Percentiles rank a stretch among this genome's conserved stretches.
These are phyloP conservation scores for Drosophila picticornis DNA, from an alignment of 2,888 invertebrate genomes.

Conservation along the genomic window DNA sequence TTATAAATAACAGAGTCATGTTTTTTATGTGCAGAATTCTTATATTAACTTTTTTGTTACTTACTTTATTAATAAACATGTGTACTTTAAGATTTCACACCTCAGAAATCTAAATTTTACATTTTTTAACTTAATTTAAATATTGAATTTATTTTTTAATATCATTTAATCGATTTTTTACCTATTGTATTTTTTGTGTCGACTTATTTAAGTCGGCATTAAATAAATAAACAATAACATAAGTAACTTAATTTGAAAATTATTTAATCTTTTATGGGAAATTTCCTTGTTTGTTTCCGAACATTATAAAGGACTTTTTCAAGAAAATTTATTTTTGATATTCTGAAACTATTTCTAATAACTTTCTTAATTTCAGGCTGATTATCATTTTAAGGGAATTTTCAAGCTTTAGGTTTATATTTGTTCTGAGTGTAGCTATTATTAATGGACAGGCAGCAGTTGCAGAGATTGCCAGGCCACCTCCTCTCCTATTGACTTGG, in stretches of 20 bases:
- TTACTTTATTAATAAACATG: not conserved
- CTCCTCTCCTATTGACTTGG: constrained; percentile 30
- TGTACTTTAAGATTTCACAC: not conserved
- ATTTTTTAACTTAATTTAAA: not conserved
- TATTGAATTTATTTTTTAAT: no score
- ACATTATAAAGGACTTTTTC: not conserved
- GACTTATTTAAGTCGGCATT: not conserved
- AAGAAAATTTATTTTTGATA: not conserved
- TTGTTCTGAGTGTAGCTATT: constrained; percentile 28
- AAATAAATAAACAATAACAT: not conserved
- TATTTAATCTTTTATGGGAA: not conserved
- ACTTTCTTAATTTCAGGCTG: not conserved
- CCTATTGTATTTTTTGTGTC: no score
- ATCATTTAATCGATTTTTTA: no score
- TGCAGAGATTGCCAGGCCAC: constrained; percentile 39
- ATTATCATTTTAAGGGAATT: not conserved
- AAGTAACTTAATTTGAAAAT: not conserved
- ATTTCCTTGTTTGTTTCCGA: not conserved
- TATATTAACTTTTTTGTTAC: not conserved
- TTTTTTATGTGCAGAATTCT: not conserved
- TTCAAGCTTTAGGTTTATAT: not conserved
- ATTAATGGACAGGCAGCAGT: constrained; percentile 55
- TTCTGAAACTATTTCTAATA: not conserved
- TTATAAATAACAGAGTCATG: not conserved
- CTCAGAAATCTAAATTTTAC: not conserved